These are phyloP conservation scores for Eulacestoma nigropectus DNA, from an alignment of 2,113 vertebrate species.

Conservation along the genomic window DNA sequence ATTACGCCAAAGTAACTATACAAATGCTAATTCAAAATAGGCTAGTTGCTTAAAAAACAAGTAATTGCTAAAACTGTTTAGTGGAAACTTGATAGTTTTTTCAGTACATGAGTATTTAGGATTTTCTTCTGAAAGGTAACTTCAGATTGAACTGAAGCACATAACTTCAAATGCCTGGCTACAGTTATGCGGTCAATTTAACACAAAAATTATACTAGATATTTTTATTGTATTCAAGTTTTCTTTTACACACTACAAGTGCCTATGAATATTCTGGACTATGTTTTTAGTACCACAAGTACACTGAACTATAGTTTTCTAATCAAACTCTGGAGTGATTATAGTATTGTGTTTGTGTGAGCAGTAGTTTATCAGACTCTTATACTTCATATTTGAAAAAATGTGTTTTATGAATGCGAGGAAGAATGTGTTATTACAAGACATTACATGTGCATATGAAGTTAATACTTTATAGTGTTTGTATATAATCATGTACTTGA, in stretches of 20 bases:
- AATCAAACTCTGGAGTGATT: background rate
- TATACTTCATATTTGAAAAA: background rate
- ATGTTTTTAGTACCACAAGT: background rate
- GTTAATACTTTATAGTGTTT: constrained; percentile 14
- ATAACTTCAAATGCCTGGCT: background rate
- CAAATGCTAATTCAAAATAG: background rate
- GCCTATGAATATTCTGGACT: background rate
- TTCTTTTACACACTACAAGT: background rate
- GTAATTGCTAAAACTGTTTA: background rate
- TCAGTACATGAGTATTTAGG: background rate
- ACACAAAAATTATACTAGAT: background rate
- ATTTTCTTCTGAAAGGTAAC: background rate
- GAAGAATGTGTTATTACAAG: background rate
- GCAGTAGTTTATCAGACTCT: background rate
- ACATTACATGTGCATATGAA: background rate
- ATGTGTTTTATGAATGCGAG: background rate
- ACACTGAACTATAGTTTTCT: background rate
- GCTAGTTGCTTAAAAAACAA: background rate
- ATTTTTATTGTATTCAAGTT: background rate
- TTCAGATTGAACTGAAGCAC: background rate
- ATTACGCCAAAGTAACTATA: background rate
- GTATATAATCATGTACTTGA: constrained; percentile 20
- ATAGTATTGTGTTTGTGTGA: background rate
- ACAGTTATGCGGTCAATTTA: background rate
- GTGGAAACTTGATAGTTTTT: background rate